phyloP scores from a whole-genome alignment of 2,797 vertebrate genomes.

The Alfaro cultratus region DNA sequence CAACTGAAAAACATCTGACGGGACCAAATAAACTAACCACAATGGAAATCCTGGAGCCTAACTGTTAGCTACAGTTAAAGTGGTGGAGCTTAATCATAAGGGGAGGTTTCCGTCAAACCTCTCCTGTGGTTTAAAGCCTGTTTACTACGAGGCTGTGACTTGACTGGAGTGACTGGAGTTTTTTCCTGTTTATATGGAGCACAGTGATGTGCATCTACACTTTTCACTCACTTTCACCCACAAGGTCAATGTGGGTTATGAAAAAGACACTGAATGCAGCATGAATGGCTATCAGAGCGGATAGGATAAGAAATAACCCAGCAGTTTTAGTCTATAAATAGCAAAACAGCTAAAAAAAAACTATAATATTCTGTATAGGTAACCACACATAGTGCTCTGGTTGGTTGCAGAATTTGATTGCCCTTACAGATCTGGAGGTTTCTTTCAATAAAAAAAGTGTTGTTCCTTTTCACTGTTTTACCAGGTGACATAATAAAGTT shows the following conservation, averaged over 20 bases:
- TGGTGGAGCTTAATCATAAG: slow-evolving; percentile 15
- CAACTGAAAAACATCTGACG: slow-evolving; percentile 37
- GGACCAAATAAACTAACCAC: slow-evolving; percentile 23
- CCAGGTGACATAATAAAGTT: not conserved
- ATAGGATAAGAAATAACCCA: not conserved
- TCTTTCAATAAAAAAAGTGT: not conserved
- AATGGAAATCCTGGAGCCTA: slow-evolving; percentile 23
- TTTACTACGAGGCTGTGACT: not conserved
- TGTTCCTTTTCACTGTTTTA: not conserved
- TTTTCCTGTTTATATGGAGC: not conserved
- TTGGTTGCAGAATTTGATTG: not conserved
- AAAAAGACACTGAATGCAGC: not conserved
- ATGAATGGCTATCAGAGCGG: not conserved
- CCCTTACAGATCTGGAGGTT: not conserved
- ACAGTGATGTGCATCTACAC: not conserved
- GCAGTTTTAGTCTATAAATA: not conserved
- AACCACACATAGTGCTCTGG: not conserved
- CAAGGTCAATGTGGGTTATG: not conserved
- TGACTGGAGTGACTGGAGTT: not conserved
- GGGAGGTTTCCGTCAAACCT: not conserved
- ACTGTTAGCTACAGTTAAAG: slow-evolving; percentile 13
- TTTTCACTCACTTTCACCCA: not conserved
- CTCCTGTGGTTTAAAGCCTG: not conserved
- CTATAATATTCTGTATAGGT: not conserved
- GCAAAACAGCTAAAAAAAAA: not conserved